These are phyloP conservation scores for Zenarchopterus dispar DNA, from an alignment of 2,797 vertebrate genomes.

Conservation along the genomic window DNA sequence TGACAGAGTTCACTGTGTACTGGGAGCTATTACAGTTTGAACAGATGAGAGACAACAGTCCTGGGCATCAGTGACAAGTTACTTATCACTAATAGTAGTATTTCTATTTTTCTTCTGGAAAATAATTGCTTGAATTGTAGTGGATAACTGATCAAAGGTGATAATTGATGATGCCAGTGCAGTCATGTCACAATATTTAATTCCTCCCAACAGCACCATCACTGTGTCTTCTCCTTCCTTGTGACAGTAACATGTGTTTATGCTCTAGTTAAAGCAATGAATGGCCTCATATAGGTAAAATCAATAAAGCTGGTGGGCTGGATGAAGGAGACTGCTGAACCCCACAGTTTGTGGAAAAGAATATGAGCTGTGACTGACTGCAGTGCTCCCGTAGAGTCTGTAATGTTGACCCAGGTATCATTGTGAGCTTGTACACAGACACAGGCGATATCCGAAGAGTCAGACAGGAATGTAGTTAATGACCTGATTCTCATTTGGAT, in stretches of 20 bases:
- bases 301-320: constrained; percentile 70
- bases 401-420: constrained; percentile 35
- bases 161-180: background rate
- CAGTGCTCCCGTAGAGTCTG: constrained; percentile 33
- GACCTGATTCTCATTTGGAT: constrained; percentile 41
- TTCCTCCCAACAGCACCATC: constrained; percentile 9
- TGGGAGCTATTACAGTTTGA: no score
- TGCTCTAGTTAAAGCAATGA: constrained; percentile 74
- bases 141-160: no score
- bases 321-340: constrained; percentile 61
- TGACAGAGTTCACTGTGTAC: no score
- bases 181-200: constrained; percentile 16
- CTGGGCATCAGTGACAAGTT: no score
- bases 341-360: constrained; percentile 59
- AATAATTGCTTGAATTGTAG: background rate
- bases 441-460: background rate
- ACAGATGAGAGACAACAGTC: no score
- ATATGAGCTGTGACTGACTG: constrained; percentile 54
- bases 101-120: constrained; percentile 3
- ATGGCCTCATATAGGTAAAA: constrained; percentile 72
- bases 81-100: background rate
- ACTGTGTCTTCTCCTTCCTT: constrained; percentile 46
- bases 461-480: constrained; percentile 36
- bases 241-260: constrained; percentile 69
- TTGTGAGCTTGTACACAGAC: constrained; percentile 28